Evolutionary conservation across 2,888 invertebrate genomes (phyloP).

Genomic region (Ectemnius continuus): DNA sequence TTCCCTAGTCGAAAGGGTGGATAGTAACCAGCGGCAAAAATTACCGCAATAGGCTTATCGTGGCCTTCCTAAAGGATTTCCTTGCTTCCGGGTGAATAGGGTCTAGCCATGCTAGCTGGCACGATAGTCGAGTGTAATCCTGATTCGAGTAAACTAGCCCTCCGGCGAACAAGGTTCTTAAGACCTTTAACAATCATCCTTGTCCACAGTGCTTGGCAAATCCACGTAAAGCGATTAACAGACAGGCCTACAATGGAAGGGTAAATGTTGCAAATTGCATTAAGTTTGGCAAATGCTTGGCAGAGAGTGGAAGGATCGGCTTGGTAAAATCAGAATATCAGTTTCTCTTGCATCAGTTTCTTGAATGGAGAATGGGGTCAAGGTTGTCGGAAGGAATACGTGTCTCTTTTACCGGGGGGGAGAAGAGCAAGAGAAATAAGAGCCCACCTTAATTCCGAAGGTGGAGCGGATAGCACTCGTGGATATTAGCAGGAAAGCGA

Average conservation of each 20-base stretch:
- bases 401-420: not conserved
- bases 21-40: conserved; percentile 19
- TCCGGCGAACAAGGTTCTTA: conserved; percentile 9
- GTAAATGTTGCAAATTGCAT: conserved; percentile 8
- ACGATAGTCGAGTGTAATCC: conserved; percentile 32
- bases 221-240: not conserved
- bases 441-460: not conserved
- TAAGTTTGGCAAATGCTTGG: not conserved
- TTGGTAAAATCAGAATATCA: too few relatives aligned
- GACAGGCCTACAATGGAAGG: not conserved
- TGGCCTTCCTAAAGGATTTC: conserved; percentile 33
- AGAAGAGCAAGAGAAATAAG: conserved; percentile 3
- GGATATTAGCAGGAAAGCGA: not conserved
- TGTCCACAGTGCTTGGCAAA: not conserved
- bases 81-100: conserved; percentile 22
- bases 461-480: not conserved
- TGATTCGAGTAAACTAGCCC: conserved; percentile 20
- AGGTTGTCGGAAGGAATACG: too few relatives aligned
- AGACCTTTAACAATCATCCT: conserved; percentile 13
- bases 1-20: not conserved
- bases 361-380: too few relatives aligned
- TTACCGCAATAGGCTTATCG: conserved; percentile 43
- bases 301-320: too few relatives aligned
- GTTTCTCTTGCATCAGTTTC: too few relatives aligned
- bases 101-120: not conserved